These are phyloP conservation scores for Bubo scandiacus DNA, from an alignment of 2,113 vertebrate genomes.

Conservation along the genomic window DNA sequence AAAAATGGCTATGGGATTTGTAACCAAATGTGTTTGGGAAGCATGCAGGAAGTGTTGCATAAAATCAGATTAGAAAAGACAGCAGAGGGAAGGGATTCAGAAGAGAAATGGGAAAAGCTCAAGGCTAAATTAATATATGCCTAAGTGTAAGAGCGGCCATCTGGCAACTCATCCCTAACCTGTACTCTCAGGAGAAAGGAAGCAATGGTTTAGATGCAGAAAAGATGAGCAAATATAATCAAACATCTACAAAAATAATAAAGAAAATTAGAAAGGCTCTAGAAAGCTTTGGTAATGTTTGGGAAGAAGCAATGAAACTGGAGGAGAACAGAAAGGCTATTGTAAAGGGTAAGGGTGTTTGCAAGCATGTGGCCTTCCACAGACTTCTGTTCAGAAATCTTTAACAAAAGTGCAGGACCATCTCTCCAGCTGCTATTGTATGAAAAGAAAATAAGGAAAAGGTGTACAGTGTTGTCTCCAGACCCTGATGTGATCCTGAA, in stretches of 20 bases:
- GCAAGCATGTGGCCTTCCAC: neutral
- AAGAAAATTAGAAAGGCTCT: neutral
- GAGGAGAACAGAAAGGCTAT: neutral
- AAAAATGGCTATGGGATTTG: neutral
- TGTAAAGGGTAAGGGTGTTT: neutral
- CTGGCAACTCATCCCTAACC: constrained; percentile 8
- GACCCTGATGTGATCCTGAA: neutral
- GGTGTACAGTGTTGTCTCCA: neutral
- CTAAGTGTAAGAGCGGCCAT: constrained; percentile 14
- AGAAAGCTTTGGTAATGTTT: neutral
- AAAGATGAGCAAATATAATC: neutral
- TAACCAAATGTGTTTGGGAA: neutral
- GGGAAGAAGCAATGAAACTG: neutral
- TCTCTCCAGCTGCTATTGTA: neutral
- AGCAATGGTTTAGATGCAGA: neutral
- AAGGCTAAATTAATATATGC: constrained; percentile 10
- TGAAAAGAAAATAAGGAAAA: neutral
- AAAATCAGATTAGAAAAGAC: constrained; percentile 30
- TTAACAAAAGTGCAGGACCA: neutral
- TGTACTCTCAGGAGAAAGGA: neutral
- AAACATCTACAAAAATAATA: neutral
- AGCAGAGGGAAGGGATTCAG: neutral
- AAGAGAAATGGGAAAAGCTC: constrained; percentile 11
- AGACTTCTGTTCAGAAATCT: neutral
- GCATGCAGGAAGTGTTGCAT: neutral